Evolutionary conservation across 2,797 vertebrate species (phyloP).

Genomic region (Hydrocynus forskahlii): DNA sequence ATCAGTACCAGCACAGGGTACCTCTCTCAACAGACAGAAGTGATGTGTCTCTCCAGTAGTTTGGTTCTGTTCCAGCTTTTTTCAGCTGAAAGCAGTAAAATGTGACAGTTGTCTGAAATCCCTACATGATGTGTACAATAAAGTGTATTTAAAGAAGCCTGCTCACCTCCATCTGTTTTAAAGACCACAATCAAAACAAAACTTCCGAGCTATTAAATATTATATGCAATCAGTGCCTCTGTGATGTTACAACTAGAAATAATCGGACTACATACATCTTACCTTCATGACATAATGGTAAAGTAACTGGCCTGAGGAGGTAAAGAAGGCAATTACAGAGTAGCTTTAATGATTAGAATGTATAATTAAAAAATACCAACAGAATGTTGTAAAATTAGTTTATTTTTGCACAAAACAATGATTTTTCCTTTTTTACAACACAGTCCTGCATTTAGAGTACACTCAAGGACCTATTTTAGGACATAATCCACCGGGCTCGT

Average conservation of each 20-base stretch:
- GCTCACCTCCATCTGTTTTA: not conserved
- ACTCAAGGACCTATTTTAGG: not conserved
- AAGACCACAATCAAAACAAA: not conserved
- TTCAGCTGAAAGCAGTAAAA: conserved; percentile 12
- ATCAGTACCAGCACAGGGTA: not conserved
- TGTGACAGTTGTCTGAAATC: conserved; percentile 41
- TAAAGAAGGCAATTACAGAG: not conserved
- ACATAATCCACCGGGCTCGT: not conserved
- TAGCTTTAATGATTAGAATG: not conserved
- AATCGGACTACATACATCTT: conserved; percentile 7
- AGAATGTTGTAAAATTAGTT: not conserved
- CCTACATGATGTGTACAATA: conserved; percentile 67
- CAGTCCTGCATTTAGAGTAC: conserved; percentile 15
- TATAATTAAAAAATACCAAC: not conserved
- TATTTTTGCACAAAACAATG: conserved; percentile 13
- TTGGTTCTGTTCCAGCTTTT: conserved; percentile 21
- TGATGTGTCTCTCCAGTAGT: not conserved
- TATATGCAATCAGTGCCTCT: not conserved
- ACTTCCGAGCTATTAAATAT: not conserved
- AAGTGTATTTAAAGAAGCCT: conserved; percentile 68
- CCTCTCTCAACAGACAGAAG: not conserved
- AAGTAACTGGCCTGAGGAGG: not conserved
- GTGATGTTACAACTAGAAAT: not conserved
- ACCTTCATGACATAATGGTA: not conserved
- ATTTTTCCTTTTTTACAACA: not conserved